These are phyloP conservation scores for Phoenicopterus ruber DNA, from an alignment of 2,113 vertebrate genomes.

Conservation along the genomic window DNA sequence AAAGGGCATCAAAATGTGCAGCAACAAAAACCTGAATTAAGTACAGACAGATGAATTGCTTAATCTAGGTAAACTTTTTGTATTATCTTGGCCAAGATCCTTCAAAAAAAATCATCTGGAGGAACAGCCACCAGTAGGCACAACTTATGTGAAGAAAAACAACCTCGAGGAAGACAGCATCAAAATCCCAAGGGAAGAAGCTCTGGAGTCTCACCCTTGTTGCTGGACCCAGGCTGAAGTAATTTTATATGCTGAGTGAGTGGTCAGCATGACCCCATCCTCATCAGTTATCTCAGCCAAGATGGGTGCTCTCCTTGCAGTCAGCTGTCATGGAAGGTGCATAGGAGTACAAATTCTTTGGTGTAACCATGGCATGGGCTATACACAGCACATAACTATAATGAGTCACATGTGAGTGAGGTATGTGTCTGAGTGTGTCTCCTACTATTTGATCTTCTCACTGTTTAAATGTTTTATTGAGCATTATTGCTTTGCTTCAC, in stretches of 20 bases:
- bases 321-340: neutral
- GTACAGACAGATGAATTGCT: neutral
- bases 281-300: neutral
- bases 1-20: neutral
- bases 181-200: neutral
- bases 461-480: neutral
- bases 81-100: neutral
- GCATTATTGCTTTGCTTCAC: neutral
- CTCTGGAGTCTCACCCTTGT: neutral
- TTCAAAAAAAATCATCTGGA: neutral
- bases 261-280: neutral
- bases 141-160: neutral
- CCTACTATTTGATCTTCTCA: neutral
- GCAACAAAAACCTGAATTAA: neutral
- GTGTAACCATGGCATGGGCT: neutral
- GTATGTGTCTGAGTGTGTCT: neutral
- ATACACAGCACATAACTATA: neutral
- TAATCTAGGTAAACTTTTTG: neutral
- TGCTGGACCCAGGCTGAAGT: neutral
- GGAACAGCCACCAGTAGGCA: neutral
- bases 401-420: neutral
- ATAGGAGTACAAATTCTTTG: neutral
- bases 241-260: neutral
- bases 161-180: neutral
- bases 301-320: neutral